Evolutionary conservation across 2,113 vertebrate species (phyloP), one percentile per base, ranked within the genome.

Genomic region (Alexandromys fortis): DNA sequence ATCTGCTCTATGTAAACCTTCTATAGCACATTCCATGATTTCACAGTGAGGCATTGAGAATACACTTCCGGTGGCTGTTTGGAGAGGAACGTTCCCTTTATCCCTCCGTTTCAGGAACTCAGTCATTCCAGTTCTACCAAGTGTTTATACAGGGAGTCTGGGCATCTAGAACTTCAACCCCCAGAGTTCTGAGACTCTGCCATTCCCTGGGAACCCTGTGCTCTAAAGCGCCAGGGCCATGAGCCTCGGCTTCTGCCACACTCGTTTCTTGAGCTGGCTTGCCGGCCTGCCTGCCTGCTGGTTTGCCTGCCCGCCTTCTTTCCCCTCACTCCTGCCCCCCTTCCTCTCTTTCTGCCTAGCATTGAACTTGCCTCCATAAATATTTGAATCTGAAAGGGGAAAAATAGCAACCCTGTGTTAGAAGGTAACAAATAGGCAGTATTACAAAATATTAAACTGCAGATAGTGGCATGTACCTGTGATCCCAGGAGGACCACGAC

Each of bases 101-200:
- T 72, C 38, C 95, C 68, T 93, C 61, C 14, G 82, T 76, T 61
- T 95, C 55, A 86, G 42, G 49, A 94, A 72, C 30, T 58, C 49
- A 33, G 0, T 81, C 47, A 55, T 96, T 79, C 22, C 22, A 67
- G n/a, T 77, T 61, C 52, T 75, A 65, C 86, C 35, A 38, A 33
- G 17, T 42, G 67, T 70, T 86, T 76, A 65, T 16, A 16, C n/a
- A 72, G 42, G 91, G 13, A 96, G 21, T 16, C 61, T 52, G 30
- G 6, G 83, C 52, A 17, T 9, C 26, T 35, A 49, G 47, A 70
- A 77, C 30, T 86, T 21, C 65, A n/a, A 63, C 47, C 72, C 24
- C 14, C 35, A 38, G 52, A 70, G 42, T 30, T 2, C 30, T 81
- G 73, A 75, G 67, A 77, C 19, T 3, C 21, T 21, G 22, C 1